Base-by-base conservation (phyloP, 1,140 invertebrate species). In the Nilaparvata lugens region DNA sequence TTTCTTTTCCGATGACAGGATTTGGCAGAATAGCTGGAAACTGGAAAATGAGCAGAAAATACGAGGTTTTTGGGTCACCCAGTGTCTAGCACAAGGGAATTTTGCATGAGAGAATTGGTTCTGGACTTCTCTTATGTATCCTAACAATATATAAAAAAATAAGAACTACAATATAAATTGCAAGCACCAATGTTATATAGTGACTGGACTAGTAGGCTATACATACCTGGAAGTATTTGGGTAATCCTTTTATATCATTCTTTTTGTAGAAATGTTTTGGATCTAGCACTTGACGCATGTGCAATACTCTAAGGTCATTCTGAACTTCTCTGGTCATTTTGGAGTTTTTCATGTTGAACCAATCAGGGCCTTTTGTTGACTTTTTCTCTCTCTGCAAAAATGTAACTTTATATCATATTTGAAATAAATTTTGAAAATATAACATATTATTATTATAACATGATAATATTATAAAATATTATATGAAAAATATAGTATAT, bases 201-300 rank as follows among this genome's bases (percentile, higher is more conserved):
- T n/a, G n/a, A n/a, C n/a, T n/a, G n/a, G n/a, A n/a, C n/a, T n/a
- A n/a, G n/a, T n/a, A n/a, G n/a, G n/a, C n/a, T n/a, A 16, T n/a
- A n/a, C 67, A 71, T 72, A 89, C 87, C 76, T 94, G 89, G 72
- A 97, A 97, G 71, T 92, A 95, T 78, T 96, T 97, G 0, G 93
- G 93, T 25, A 93, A 68, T 1, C 81, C 82, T 75, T 90, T 86
- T 40, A 87, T 78, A 71, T 95, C 91, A 73, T 92, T 94, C 65
- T 90, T 89, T 72, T 96, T 97, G 73, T 96, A 97, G 70, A 97
- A 97, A 57, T 84, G 84, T 73, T 95, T 96, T 0, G 91, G 87
- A 78, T 98, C 88, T 3, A 97, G 75, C 4, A 83, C 88, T 14
- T 88, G 87, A 70, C 95, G 83, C 93, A 97, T 95, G 75, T 91